Conservation (phyloP, 2,113 vertebrate species). For the Corythaixoides concolor region DNA sequence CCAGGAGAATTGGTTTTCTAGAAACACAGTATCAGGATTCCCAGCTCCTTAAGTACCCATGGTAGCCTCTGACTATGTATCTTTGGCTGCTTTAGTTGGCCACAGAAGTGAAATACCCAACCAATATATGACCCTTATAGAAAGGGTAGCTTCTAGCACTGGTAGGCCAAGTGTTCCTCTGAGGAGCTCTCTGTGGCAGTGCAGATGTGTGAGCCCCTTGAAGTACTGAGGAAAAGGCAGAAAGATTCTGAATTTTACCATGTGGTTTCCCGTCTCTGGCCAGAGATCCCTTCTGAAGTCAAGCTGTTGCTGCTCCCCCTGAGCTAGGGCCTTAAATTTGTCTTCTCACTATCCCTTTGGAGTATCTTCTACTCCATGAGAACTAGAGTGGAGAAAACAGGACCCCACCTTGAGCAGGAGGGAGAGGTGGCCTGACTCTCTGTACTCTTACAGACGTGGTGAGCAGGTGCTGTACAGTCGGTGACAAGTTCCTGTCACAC, state of each 20-base stretch:
- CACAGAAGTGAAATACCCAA: background rate
- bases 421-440: background rate
- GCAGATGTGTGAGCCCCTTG: background rate
- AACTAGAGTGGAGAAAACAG: background rate
- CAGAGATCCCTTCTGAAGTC: background rate
- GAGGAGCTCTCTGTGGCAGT: background rate
- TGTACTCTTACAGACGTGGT: accelerated
- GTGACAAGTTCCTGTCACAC: background rate
- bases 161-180: background rate
- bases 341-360: background rate
- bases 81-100: background rate
- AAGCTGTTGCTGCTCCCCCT: background rate
- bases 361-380: background rate
- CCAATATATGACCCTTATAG: background rate
- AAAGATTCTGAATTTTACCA: background rate
- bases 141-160: background rate
- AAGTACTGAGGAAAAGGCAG: background rate
- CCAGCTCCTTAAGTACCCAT: background rate
- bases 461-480: background rate
- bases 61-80: background rate
- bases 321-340: background rate
- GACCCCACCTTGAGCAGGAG: accelerated
- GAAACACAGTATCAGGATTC: background rate
- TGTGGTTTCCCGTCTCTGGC: background rate
- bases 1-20: background rate